phyloP scores from a whole-genome alignment of 2,113 vertebrate genomes.

The Bostrychus sinensis region DNA sequence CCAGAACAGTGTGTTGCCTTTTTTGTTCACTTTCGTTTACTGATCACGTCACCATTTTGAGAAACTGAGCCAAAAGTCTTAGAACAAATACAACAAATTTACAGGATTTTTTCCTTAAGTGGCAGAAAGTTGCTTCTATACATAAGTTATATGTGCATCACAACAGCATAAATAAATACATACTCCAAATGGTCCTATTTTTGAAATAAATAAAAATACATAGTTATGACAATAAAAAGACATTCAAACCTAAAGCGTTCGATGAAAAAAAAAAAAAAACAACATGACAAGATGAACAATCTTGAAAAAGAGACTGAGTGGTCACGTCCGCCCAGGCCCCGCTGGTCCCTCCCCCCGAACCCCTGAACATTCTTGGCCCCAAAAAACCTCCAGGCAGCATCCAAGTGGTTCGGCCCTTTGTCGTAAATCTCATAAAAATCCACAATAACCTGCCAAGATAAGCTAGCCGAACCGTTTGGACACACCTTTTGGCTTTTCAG shows the following conservation, averaged over 20 bases:
- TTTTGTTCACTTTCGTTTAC: neutral
- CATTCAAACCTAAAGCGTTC: conserved; percentile 77
- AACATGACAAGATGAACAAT: conserved; percentile 76
- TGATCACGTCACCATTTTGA: neutral
- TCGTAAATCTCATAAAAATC: conserved; percentile 17
- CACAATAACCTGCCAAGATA: conserved; percentile 20
- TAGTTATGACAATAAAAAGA: conserved; percentile 66
- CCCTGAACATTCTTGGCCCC: conserved; percentile 77
- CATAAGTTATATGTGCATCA: conserved; percentile 56
- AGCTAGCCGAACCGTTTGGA: conserved; percentile 64
- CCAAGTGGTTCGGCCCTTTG: conserved; percentile 49
- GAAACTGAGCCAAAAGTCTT: neutral
- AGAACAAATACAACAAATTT: neutral
- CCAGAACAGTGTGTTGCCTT: too few relatives aligned
- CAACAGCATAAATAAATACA: conserved; percentile 61
- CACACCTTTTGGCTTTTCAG: conserved; percentile 56
- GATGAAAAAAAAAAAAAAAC: conserved; percentile 64
- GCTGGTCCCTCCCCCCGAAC: conserved; percentile 67
- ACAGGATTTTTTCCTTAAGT: neutral
- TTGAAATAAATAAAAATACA: conserved; percentile 62
- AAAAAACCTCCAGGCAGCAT: conserved; percentile 59
- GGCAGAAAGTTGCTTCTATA: conserved; percentile 5
- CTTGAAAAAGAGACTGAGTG: conserved; percentile 76
- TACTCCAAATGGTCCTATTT: conserved; percentile 57
- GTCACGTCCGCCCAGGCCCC: conserved; percentile 73